Evolutionary conservation across 2,888 invertebrate species (phyloP).

Genomic region (Chromoteleia sp.): DNA sequence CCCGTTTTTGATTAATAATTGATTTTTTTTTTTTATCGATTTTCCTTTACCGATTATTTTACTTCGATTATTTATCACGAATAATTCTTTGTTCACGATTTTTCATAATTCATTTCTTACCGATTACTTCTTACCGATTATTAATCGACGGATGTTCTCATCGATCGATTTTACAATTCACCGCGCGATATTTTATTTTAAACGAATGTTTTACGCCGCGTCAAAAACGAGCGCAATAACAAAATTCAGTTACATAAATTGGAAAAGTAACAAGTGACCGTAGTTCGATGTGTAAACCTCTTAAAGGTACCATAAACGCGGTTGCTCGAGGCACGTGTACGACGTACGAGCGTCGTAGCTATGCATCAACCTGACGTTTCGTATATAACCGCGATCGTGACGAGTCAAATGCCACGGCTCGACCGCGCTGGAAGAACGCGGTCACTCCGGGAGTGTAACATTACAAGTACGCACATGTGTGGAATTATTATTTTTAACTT

Average conservation of each 20-base stretch:
- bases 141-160: too few relatives aligned
- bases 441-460: slow-evolving; percentile 28
- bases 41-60: not conserved
- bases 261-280: slow-evolving; percentile 39
- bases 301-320: slow-evolving; percentile 38
- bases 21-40: too few relatives aligned
- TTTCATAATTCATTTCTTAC: not conserved
- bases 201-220: too few relatives aligned
- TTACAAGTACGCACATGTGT: slow-evolving; percentile 26
- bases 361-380: slow-evolving; percentile 61
- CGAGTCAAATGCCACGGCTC: slow-evolving; percentile 64
- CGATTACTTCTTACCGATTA: too few relatives aligned
- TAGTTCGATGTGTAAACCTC: slow-evolving; percentile 32
- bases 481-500: slow-evolving; percentile 33
- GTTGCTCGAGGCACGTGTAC: slow-evolving; percentile 59
- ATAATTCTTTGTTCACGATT: not conserved
- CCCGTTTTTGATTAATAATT: not conserved
- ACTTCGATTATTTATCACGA: not conserved
- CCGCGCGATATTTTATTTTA: too few relatives aligned
- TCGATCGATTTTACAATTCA: too few relatives aligned
- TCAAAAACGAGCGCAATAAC: slow-evolving; percentile 16
- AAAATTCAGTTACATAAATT: slow-evolving; percentile 43
- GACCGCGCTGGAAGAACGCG: slow-evolving; percentile 21
- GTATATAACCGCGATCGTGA: slow-evolving; percentile 62
- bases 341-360: slow-evolving; percentile 41